Conservation (phyloP, 2,888 invertebrate species). For the Caenorhabditis sp. region DNA sequence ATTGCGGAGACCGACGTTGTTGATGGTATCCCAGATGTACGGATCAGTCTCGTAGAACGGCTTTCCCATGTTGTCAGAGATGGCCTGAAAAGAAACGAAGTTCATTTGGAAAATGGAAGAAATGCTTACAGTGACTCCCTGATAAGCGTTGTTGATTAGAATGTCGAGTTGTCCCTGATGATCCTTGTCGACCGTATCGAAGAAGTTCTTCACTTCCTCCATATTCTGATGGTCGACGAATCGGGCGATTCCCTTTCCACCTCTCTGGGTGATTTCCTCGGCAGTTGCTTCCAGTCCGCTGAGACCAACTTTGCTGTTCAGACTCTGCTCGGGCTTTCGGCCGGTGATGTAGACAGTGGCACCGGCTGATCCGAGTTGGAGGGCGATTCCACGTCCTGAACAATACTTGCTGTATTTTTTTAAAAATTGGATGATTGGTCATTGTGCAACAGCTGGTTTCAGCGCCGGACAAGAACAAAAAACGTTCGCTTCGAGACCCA, state of each 20-base stretch:
- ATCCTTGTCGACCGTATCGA: slow-evolving; percentile 62
- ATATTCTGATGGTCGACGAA: slow-evolving; percentile 69
- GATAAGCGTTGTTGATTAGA: slow-evolving; percentile 74
- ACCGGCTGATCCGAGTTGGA: slow-evolving; percentile 74
- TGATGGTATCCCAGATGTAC: slow-evolving; percentile 83
- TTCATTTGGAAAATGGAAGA: too few relatives aligned
- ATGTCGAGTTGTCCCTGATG: slow-evolving; percentile 67
- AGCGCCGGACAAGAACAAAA: too few relatives aligned
- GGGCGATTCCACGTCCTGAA: slow-evolving; percentile 72
- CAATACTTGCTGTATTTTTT: too few relatives aligned
- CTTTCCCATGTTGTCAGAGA: slow-evolving; percentile 73
- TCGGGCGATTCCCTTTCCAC: slow-evolving; percentile 66
- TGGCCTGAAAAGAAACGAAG: slow-evolving; percentile 58
- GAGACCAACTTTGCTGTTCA: slow-evolving; percentile 53
- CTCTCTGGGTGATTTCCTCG: slow-evolving; percentile 67
- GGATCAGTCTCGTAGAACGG: slow-evolving; percentile 84
- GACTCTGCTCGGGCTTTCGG: slow-evolving; percentile 62
- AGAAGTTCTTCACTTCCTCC: slow-evolving; percentile 67
- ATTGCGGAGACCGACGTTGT: slow-evolving; percentile 75
- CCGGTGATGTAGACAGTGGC: slow-evolving; percentile 76
- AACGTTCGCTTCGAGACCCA: too few relatives aligned
- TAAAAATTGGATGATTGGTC: too few relatives aligned
- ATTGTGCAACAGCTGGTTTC: too few relatives aligned
- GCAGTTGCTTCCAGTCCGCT: slow-evolving; percentile 52
- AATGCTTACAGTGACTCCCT: slow-evolving; percentile 60